phyloP scores from a whole-genome alignment of 2,888 invertebrate genomes.

The Temnothorax unifasciatus region DNA sequence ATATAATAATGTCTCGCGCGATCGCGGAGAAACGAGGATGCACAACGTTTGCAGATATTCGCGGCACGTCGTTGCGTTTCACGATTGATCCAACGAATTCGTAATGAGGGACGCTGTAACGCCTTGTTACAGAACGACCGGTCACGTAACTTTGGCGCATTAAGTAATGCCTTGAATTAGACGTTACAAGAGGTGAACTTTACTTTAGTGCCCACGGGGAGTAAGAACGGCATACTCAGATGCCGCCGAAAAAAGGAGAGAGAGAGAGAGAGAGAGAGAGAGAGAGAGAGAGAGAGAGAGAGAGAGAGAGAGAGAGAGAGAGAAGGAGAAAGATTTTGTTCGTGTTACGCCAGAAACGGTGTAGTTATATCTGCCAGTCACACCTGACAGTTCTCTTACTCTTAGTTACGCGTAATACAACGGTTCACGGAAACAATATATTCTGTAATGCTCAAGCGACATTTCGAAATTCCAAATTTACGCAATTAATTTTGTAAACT shows the following conservation, averaged over 20 bases:
- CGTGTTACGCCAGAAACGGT: constrained; percentile 58
- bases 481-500: neutral
- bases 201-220: constrained; percentile 65
- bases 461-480: neutral
- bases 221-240: constrained; percentile 69
- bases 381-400: constrained; percentile 22
- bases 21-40: constrained; percentile 30
- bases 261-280: constrained; percentile 19
- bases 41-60: constrained; percentile 60
- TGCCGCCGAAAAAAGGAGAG: constrained; percentile 23
- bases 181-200: constrained; percentile 72
- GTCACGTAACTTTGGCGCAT: constrained; percentile 73
- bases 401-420: constrained; percentile 30
- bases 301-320: constrained; percentile 11
- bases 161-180: constrained; percentile 76
- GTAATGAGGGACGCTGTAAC: constrained; percentile 74
- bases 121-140: constrained; percentile 75
- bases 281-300: neutral
- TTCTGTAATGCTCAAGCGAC: neutral
- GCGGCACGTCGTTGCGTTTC: constrained; percentile 68
- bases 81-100: constrained; percentile 73
- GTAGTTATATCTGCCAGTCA: constrained; percentile 28
- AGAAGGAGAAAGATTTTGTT: constrained; percentile 47
- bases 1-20: constrained; percentile 24
- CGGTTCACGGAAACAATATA: constrained; percentile 29